These are phyloP conservation scores for Myripristis jacobus DNA, from an alignment of 2,797 vertebrate species.

Conservation along the genomic window DNA sequence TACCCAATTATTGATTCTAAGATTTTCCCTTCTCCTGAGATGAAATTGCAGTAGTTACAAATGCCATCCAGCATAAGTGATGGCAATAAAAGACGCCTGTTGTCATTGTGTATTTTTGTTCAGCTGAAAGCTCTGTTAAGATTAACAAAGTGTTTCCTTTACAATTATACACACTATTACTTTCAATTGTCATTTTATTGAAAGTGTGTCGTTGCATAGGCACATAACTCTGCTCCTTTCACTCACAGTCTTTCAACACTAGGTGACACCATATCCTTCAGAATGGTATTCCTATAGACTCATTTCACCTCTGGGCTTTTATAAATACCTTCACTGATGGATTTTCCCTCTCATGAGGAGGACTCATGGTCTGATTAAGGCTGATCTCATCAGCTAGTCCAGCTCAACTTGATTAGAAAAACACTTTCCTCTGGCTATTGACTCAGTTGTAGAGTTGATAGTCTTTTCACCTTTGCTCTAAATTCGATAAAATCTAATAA, in stretches of 20 bases:
- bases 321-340: background rate
- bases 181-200: background rate
- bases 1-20: background rate
- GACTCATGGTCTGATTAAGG: slow-evolving; percentile 28
- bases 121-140: no score
- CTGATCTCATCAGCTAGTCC: slow-evolving; percentile 26
- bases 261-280: slow-evolving; percentile 61
- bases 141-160: background rate
- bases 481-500: rapidly evolving
- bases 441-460: slow-evolving; percentile 12
- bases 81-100: background rate
- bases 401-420: slow-evolving; percentile 1
- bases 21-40: background rate
- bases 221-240: slow-evolving; percentile 10
- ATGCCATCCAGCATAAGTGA: background rate
- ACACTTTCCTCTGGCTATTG: slow-evolving; percentile 11
- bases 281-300: background rate
- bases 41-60: background rate
- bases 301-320: background rate
- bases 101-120: background rate
- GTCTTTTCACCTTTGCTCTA: background rate
- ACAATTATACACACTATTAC: background rate
- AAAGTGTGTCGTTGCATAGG: background rate
- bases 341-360: slow-evolving; percentile 8
- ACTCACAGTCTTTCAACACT: slow-evolving; percentile 61